phyloP scores from a whole-genome alignment of 1,140 invertebrate genomes.

The Cardiocondyla obscurior region DNA sequence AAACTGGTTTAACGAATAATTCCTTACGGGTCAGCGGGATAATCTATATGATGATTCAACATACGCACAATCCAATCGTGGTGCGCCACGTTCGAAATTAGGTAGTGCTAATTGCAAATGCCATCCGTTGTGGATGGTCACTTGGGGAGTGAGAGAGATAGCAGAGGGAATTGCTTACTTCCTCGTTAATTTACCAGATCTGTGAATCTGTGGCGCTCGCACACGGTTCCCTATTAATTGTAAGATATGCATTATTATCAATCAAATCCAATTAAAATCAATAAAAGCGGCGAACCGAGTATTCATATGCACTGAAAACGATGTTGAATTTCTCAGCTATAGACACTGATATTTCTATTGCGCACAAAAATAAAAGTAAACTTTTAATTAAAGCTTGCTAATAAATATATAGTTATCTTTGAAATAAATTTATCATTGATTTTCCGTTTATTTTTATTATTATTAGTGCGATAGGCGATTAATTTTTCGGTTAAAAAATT shows the following conservation, averaged over 20 bases:
- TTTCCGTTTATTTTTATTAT: background rate
- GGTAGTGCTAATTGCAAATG: slow-evolving; percentile 59
- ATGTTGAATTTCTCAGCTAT: background rate
- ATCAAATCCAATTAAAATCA: slow-evolving; percentile 19
- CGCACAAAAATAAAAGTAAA: background rate
- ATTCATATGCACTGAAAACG: background rate
- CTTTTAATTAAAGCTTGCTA: slow-evolving; percentile 10
- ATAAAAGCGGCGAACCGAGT: background rate
- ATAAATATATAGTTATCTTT: background rate
- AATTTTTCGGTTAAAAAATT: background rate
- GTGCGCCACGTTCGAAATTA: slow-evolving; percentile 50
- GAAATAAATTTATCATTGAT: background rate
- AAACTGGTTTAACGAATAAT: slow-evolving; percentile 37
- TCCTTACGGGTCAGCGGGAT: background rate
- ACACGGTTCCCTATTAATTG: slow-evolving; percentile 15
- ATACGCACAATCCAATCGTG: slow-evolving; percentile 6
- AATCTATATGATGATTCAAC: slow-evolving; percentile 25
- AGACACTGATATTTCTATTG: background rate
- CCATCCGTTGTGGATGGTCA: slow-evolving; percentile 26
- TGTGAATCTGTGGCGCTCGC: background rate
- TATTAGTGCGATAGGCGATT: background rate
- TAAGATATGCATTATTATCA: background rate
- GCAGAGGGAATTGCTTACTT: slow-evolving; percentile 29
- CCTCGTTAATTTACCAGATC: slow-evolving; percentile 15
- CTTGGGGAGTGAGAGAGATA: background rate